Percentiles rank a stretch among this genome's conserved stretches.
These are phyloP conservation scores for Psephotus haematonotus DNA, from an alignment of 2,113 vertebrate genomes.

Conservation along the genomic window DNA sequence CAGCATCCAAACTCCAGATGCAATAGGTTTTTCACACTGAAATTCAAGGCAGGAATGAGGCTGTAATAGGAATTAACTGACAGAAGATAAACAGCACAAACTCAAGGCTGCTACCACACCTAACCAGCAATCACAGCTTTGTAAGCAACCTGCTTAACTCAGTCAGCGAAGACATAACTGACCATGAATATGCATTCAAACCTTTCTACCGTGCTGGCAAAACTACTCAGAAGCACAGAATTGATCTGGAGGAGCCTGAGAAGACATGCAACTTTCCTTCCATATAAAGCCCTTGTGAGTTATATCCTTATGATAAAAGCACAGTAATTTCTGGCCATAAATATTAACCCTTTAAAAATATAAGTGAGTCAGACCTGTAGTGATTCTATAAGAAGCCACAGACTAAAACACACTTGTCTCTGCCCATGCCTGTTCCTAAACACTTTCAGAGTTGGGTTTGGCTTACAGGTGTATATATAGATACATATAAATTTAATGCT, in stretches of 20 bases:
- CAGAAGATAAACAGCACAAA: background rate
- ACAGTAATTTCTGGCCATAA: background rate
- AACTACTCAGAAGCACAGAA: background rate
- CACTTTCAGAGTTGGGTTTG: background rate
- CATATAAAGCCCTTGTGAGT: fast-evolving
- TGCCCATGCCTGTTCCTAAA: background rate
- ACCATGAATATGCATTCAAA: background rate
- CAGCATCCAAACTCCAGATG: background rate
- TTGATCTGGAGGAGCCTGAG: background rate
- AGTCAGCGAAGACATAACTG: background rate
- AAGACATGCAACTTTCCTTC: background rate
- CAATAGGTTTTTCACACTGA: background rate
- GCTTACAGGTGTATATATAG: no score
- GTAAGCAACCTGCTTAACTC: background rate
- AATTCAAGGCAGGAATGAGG: background rate
- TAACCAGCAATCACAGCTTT: background rate
- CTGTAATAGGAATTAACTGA: background rate
- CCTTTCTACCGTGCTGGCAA: background rate
- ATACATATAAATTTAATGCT: background rate
- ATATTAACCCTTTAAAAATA: background rate
- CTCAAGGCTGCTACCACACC: background rate
- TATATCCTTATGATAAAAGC: background rate
- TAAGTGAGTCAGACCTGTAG: background rate
- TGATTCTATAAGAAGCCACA: background rate
- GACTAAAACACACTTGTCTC: background rate